A percentile compares a stretch with the other conserved stretches of the same genome.
Conservation (phyloP, 2,797 vertebrate genomes). For the Cichlasoma orientale region DNA sequence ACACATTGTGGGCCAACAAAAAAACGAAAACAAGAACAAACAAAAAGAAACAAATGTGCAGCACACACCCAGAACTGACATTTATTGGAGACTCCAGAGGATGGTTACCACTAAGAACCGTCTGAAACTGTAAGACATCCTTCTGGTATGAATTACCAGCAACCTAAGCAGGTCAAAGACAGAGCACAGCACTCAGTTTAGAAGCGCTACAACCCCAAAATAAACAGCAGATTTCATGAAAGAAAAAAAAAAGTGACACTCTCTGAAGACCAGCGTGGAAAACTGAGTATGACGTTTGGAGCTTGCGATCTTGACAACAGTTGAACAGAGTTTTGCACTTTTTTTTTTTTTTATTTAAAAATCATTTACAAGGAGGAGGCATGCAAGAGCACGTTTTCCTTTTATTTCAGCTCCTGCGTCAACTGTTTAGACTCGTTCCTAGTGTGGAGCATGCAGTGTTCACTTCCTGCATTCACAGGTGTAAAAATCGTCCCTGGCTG, state of each 20-base stretch:
- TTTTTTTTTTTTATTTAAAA: neutral
- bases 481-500: conserved; percentile 68
- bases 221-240: neutral
- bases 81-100: neutral
- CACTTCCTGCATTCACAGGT: conserved; percentile 62
- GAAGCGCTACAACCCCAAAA: neutral
- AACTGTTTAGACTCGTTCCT: conserved; percentile 23
- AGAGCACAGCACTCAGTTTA: neutral
- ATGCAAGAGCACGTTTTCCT: neutral
- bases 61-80: no score
- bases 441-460: conserved; percentile 34
- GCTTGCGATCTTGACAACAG: neutral
- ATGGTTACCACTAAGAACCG: neutral
- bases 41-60: neutral
- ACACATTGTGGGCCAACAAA: neutral
- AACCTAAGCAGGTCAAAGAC: neutral
- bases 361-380: conserved; percentile 2
- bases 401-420: neutral
- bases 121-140: neutral
- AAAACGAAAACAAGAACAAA: neutral
- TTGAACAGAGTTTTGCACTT: conserved; percentile 11
- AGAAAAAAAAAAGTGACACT: neutral
- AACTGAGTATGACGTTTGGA: neutral
- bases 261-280: neutral
- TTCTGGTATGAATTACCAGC: neutral